phyloP scores from a whole-genome alignment of 2,797 vertebrate species.

The Malacoctenus gilli region DNA sequence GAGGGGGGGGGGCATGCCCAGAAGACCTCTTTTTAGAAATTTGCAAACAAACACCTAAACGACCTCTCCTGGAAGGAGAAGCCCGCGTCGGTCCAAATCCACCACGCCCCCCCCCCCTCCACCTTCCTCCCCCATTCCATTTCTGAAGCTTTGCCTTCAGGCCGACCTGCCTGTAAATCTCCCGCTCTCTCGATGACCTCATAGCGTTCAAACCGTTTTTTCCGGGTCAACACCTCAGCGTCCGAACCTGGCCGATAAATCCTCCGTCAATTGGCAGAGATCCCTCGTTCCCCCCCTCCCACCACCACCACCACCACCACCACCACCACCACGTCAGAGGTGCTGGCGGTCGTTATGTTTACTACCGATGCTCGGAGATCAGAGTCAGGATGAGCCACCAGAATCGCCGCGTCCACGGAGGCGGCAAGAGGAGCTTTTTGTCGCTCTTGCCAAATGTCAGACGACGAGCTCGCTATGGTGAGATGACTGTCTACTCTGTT shows the following conservation, averaged over 20 bases:
- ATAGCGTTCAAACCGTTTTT: background rate
- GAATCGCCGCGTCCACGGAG: no score
- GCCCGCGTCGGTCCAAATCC: background rate
- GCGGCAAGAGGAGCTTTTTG: no score
- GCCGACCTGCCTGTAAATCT: background rate
- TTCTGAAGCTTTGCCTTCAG: background rate
- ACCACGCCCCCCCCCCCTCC: background rate
- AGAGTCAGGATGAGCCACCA: no score
- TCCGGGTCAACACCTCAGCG: background rate
- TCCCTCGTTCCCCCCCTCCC: background rate
- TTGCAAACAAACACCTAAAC: background rate
- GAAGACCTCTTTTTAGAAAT: background rate
- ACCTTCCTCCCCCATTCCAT: background rate
- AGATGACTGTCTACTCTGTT: no score
- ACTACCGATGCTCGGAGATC: no score
- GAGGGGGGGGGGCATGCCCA: background rate
- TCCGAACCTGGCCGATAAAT: background rate
- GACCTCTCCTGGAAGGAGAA: background rate
- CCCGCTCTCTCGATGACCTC: background rate
- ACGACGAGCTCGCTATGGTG: no score
- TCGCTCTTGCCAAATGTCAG: no score
- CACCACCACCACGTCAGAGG: no score
- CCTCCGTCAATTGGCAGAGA: background rate
- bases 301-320: no score
- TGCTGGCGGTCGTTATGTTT: no score